These are phyloP conservation scores for Plectrocnemia conspersa DNA, from an alignment of 1,140 invertebrate genomes.

Conservation along the genomic window DNA sequence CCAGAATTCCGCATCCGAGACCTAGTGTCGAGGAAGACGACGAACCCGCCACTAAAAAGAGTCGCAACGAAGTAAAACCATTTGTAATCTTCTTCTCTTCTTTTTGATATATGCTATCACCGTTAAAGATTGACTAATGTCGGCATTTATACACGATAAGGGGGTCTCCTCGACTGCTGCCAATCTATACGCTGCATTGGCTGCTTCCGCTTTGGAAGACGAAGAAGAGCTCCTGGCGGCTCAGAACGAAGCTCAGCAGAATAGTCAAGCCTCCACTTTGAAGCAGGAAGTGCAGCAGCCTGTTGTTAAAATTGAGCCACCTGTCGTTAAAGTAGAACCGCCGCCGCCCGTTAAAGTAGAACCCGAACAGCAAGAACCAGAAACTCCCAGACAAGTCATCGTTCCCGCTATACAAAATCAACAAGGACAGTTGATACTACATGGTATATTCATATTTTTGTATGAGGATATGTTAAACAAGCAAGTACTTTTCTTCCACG, in stretches of 20 bases:
- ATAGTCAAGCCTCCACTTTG: too few species aligned
- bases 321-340: conserved; percentile 40
- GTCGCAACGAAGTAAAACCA: conserved; percentile 17
- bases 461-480: too few species aligned
- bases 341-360: conserved; percentile 28
- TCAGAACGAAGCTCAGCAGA: too few species aligned
- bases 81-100: background rate
- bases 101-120: background rate
- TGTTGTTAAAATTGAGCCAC: conserved; percentile 40
- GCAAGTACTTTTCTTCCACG: too few species aligned
- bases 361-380: conserved; percentile 42
- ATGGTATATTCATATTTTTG: too few species aligned
- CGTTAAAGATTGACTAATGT: too few species aligned
- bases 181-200: conserved; percentile 49
- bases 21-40: conserved; percentile 23
- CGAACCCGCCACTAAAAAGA: conserved; percentile 30
- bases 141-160: too few species aligned
- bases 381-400: conserved; percentile 24
- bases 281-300: conserved; percentile 41
- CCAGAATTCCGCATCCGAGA: conserved; percentile 36
- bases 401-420: conserved; percentile 35
- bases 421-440: conserved; percentile 46
- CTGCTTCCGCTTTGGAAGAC: conserved; percentile 48
- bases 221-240: conserved; percentile 48
- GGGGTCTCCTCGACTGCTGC: conserved; percentile 50